Conservation (phyloP, 2,888 invertebrate genomes). For the Brenthis ino region DNA sequence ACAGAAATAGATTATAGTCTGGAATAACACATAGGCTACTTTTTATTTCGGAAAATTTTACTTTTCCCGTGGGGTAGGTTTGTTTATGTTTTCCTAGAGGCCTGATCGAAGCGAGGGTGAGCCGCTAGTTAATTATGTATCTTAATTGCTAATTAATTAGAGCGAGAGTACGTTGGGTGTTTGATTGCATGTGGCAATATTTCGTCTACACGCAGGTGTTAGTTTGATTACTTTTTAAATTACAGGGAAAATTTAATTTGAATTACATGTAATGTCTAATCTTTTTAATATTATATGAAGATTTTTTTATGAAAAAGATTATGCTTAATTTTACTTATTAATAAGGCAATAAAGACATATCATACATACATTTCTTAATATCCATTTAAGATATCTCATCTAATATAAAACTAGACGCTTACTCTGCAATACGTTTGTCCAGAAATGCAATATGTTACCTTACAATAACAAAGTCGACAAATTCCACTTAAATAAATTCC, state of each 20-base stretch:
- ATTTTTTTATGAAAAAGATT: too few relatives aligned
- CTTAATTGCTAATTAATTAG: background rate
- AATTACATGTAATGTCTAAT: background rate
- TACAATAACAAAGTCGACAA: constrained; percentile 64
- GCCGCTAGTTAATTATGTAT: constrained; percentile 1
- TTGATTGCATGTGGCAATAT: background rate
- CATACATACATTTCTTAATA: background rate
- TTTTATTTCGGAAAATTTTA: too few relatives aligned
- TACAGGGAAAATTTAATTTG: constrained; percentile 8
- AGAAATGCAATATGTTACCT: constrained; percentile 53
- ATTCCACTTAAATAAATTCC: constrained; percentile 61
- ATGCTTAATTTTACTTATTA: too few relatives aligned
- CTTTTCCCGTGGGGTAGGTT: too few relatives aligned
- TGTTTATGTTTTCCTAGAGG: too few relatives aligned
- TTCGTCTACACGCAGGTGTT: constrained; percentile 6
- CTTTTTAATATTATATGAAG: too few relatives aligned
- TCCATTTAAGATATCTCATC: background rate
- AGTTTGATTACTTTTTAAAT: constrained; percentile 1
- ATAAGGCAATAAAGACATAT: too few relatives aligned
- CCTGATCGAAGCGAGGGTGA: too few relatives aligned
- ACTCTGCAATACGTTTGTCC: constrained; percentile 52
- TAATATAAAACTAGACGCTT: constrained; percentile 55
- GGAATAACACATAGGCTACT: too few relatives aligned
- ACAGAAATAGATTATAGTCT: too few relatives aligned
- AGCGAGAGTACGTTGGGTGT: background rate